These are phyloP conservation scores for Drosophila kikkawai DNA, from an alignment of 1,140 invertebrate genomes.

Conservation along the genomic window DNA sequence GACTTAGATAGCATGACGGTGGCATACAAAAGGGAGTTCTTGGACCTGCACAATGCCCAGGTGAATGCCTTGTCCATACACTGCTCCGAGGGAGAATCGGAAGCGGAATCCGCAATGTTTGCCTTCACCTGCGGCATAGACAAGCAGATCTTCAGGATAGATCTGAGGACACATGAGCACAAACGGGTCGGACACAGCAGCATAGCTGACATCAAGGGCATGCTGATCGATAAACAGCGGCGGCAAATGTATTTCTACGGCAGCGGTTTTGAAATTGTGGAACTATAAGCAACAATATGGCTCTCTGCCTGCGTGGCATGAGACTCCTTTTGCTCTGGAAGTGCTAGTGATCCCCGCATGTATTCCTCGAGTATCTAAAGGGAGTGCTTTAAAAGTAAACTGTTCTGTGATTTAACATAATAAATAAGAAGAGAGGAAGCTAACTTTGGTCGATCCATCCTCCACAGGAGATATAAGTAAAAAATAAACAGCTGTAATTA, in stretches of 20 bases:
- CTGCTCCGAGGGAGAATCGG: neutral
- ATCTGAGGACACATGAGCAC: conserved; percentile 27
- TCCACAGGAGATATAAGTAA: too few relatives aligned
- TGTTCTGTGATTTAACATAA: too few relatives aligned
- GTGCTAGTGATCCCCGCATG: neutral
- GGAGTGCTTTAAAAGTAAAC: too few relatives aligned
- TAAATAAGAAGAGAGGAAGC: too few relatives aligned
- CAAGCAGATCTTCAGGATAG: conserved; percentile 57
- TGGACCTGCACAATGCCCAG: conserved; percentile 57
- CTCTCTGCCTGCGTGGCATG: neutral
- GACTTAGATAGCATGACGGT: conserved; percentile 16
- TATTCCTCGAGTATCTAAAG: too few relatives aligned
- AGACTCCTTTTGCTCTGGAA: neutral
- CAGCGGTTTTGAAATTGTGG: conserved; percentile 49
- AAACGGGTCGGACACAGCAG: conserved; percentile 49
- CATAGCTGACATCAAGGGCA: conserved; percentile 64
- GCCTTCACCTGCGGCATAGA: conserved; percentile 61
- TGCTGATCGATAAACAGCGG: conserved; percentile 32
- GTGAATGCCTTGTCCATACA: conserved; percentile 53
- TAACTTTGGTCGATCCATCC: too few relatives aligned
- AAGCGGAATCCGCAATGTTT: neutral
- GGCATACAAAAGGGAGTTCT: neutral
- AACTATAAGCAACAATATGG: neutral
- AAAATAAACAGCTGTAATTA: too few relatives aligned
- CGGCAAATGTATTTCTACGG: conserved; percentile 52